Conservation (phyloP, 2,888 invertebrate genomes). For the Venusia cambrica region DNA sequence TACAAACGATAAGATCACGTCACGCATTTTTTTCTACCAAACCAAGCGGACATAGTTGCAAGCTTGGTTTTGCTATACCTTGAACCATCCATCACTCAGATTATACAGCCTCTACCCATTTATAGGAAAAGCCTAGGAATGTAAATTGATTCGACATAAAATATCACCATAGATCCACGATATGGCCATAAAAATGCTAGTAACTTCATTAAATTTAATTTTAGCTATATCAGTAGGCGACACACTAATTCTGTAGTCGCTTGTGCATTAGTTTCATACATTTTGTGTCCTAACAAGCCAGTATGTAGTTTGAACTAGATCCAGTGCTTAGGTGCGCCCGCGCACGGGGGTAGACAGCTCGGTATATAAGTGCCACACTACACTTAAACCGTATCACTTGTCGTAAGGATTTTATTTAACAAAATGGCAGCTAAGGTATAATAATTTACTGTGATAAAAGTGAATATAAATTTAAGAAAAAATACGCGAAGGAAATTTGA, state of each 20-base stretch:
- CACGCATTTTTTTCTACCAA: no score
- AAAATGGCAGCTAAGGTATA: slow-evolving; percentile 78
- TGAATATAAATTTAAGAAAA: no score
- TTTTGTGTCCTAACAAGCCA: slow-evolving; percentile 25
- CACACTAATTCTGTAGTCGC: slow-evolving; percentile 14
- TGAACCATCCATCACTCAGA: no score
- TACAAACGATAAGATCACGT: no score
- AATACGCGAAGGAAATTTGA: no score
- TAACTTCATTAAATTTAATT: slow-evolving; percentile 20
- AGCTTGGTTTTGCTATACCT: no score
- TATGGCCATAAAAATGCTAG: slow-evolving; percentile 15
- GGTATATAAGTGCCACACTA: slow-evolving; percentile 66
- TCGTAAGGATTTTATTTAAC: slow-evolving; percentile 63
- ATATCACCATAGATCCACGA: slow-evolving; percentile 8
- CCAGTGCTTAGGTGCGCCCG: slow-evolving; percentile 34
- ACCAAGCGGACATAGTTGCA: no score
- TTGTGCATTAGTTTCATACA: slow-evolving; percentile 20
- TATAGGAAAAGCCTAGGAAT: slow-evolving; percentile 7
- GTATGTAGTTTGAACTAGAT: slow-evolving; percentile 36
- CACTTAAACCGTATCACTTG: slow-evolving; percentile 66
- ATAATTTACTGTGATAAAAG: slow-evolving; percentile 10
- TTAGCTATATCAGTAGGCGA: slow-evolving; percentile 13
- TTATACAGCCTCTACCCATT: no score
- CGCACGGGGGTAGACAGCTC: slow-evolving; percentile 60
- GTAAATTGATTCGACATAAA: slow-evolving; percentile 13